Evolutionary conservation across 1,140 invertebrate species (phyloP).

Genomic region (Ganaspis sp.): DNA sequence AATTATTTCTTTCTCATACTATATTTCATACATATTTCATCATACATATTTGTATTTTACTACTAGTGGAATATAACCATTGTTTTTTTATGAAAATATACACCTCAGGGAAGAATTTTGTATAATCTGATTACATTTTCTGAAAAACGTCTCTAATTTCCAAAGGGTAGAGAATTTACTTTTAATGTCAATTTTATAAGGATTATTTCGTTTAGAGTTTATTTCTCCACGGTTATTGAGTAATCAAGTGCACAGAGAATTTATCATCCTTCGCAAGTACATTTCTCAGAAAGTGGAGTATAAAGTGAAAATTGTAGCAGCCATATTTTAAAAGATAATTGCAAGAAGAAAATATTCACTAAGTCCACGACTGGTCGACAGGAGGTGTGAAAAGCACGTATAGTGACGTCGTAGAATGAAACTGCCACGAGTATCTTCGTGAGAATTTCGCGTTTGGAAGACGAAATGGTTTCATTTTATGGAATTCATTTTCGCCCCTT

Average conservation of each 20-base stretch:
- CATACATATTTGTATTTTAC: too few relatives aligned
- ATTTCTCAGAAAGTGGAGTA: background rate
- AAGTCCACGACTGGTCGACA: background rate
- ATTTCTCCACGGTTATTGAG: too few relatives aligned
- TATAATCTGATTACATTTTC: too few relatives aligned
- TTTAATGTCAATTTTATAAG: too few relatives aligned
- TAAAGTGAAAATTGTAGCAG: constrained; percentile 10
- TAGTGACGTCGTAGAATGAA: constrained; percentile 44
- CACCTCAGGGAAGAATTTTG: too few relatives aligned
- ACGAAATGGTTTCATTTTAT: constrained; percentile 58
- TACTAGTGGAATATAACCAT: too few relatives aligned
- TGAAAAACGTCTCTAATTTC: too few relatives aligned
- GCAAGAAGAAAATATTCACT: constrained; percentile 1
- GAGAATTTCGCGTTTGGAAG: constrained; percentile 54
- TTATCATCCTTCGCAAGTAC: background rate
- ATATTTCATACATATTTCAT: too few relatives aligned
- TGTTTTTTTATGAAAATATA: too few relatives aligned
- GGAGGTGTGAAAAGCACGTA: constrained; percentile 26
- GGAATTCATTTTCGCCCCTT: constrained; percentile 55
- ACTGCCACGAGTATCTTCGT: constrained; percentile 43
- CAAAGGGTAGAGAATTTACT: too few relatives aligned
- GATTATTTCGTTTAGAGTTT: too few relatives aligned
- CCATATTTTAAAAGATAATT: constrained; percentile 15
- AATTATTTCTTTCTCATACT: too few relatives aligned
- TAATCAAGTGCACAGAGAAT: background rate